Percentiles rank a stretch among this genome's conserved stretches.
These are phyloP conservation scores for Diplogasteroides magnus DNA, from an alignment of 1,140 invertebrate species.

Conservation along the genomic window DNA sequence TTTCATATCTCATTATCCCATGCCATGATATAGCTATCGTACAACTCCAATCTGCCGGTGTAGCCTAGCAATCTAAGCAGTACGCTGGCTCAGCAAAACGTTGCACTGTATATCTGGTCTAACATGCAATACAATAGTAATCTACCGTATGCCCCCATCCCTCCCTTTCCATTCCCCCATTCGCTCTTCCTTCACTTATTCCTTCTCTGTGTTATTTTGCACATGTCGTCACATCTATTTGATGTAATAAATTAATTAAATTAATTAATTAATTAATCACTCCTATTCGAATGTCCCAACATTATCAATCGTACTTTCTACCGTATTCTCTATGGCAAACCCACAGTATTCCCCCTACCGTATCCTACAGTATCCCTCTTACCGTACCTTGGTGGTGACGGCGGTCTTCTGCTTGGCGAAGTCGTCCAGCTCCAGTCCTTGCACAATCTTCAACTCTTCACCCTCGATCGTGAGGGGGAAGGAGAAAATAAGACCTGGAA, in stretches of 20 bases:
- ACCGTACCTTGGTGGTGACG: slow-evolving; percentile 67
- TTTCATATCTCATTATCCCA: no score
- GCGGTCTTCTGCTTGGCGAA: slow-evolving; percentile 79
- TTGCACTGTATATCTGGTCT: no score
- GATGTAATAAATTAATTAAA: slow-evolving; percentile 4
- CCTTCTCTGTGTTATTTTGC: neutral
- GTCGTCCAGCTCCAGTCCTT: slow-evolving; percentile 74
- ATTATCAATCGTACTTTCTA: slow-evolving; percentile 60
- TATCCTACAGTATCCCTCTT: neutral
- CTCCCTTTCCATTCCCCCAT: no score
- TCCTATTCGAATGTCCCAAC: neutral
- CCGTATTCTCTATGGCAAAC: no score
- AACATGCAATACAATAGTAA: slow-evolving; percentile 6
- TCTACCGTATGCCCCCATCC: slow-evolving; percentile 1
- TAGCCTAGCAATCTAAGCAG: no score
- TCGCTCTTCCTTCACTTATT: no score
- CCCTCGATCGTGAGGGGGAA: slow-evolving; percentile 74
- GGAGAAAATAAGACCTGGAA: slow-evolving; percentile 78
- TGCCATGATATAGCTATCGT: no score
- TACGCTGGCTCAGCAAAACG: no score
- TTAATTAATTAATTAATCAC: neutral
- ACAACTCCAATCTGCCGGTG: no score
- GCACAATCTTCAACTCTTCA: slow-evolving; percentile 78
- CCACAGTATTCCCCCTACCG: neutral
- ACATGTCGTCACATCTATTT: neutral